These are phyloP conservation scores for Brachionus koreanus DNA, from an alignment of 1,140 invertebrate genomes.

Conservation along the genomic window DNA sequence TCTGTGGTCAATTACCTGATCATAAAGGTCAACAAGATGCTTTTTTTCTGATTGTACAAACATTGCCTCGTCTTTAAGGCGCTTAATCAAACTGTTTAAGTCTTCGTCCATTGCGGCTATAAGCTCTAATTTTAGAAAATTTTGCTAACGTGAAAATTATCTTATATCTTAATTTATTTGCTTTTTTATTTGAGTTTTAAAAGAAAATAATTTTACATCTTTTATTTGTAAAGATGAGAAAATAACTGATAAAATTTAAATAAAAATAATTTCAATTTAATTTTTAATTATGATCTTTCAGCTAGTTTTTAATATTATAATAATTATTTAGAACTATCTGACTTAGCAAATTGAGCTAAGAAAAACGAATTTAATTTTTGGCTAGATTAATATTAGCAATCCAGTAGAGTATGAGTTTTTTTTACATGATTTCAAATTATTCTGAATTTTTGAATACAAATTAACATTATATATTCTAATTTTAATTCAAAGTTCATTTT, in stretches of 20 bases:
- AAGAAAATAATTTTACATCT: constrained; percentile 25
- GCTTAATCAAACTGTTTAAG: constrained; percentile 5
- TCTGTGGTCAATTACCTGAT: not conserved
- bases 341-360: not conserved
- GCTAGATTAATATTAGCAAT: not conserved
- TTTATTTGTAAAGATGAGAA: not conserved
- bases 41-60: constrained; percentile 35
- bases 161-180: constrained; percentile 1
- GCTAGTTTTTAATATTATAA: not conserved
- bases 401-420: not conserved
- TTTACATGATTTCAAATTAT: not conserved
- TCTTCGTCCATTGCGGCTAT: constrained; percentile 4
- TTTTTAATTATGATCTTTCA: constrained; percentile 2
- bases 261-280: not conserved
- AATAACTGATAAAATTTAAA: constrained; percentile 4
- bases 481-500: not conserved
- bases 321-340: not conserved
- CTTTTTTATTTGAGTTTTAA: not conserved
- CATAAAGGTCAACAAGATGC: constrained; percentile 20
- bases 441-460: not conserved
- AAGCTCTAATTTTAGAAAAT: not conserved
- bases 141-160: not conserved
- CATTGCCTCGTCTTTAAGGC: not conserved
- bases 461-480: not conserved
- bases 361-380: not conserved